These are phyloP conservation scores for Hypsibius dujardini DNA, from an alignment of 1,140 invertebrate species.

Conservation along the genomic window DNA sequence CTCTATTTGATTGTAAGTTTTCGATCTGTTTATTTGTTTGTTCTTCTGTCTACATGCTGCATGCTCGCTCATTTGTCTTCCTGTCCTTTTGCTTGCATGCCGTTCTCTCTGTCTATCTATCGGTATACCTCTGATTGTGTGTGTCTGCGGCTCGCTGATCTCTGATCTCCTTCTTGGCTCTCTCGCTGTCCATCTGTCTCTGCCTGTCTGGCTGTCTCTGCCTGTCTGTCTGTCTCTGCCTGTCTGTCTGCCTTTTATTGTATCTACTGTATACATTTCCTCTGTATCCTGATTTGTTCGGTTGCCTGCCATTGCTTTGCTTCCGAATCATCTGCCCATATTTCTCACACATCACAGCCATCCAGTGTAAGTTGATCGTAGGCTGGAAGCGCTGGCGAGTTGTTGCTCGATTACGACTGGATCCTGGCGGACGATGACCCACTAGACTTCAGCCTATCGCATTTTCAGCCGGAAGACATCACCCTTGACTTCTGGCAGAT, in stretches of 20 bases:
- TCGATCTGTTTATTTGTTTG: background rate
- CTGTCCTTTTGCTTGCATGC: background rate
- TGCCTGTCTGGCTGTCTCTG: background rate
- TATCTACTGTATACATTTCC: background rate
- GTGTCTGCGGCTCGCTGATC: too few species aligned
- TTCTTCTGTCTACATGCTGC: background rate
- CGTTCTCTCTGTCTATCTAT: background rate
- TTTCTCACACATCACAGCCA: background rate
- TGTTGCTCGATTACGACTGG: conserved; percentile 5
- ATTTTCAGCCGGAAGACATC: too few species aligned
- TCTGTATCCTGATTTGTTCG: background rate
- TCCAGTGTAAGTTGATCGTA: background rate
- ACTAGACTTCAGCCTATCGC: too few species aligned
- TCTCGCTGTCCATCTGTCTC: background rate
- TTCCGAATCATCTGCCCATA: conserved; percentile 1
- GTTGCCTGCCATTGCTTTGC: background rate
- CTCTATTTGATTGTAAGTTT: conserved; percentile 1
- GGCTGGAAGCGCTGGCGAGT: background rate
- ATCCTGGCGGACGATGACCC: background rate
- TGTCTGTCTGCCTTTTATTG: background rate
- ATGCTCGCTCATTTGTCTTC: too few species aligned
- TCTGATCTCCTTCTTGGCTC: too few species aligned
- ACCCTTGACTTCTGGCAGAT: too few species aligned
- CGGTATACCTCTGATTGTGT: too few species aligned
- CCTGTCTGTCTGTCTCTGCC: background rate